phyloP scores from a whole-genome alignment of 2,113 vertebrate genomes.

The Reinhardtius hippoglossoides region DNA sequence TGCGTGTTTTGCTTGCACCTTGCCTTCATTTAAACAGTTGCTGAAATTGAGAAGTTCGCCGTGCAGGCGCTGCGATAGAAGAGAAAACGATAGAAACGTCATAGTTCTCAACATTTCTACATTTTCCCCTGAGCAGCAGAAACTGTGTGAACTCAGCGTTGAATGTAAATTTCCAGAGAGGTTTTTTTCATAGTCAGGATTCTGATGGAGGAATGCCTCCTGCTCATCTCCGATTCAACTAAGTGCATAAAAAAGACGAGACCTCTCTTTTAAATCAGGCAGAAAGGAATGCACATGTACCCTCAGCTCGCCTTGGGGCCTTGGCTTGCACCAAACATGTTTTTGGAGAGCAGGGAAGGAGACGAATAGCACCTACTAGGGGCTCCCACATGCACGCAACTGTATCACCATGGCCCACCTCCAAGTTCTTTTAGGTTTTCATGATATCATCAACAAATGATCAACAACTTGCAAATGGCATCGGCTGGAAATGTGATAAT shows the following conservation, averaged over 20 bases:
- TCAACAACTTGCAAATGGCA: neutral
- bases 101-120: neutral
- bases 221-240: constrained; percentile 71
- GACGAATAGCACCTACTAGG: constrained; percentile 52
- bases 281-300: constrained; percentile 79
- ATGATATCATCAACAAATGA: constrained; percentile 17
- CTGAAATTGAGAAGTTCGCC: neutral
- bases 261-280: constrained; percentile 76
- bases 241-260: constrained; percentile 64
- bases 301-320: constrained; percentile 65
- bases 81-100: neutral
- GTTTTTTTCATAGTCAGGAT: constrained; percentile 22
- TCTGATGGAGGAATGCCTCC: constrained; percentile 62
- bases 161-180: constrained; percentile 4
- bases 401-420: constrained; percentile 26
- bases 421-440: constrained; percentile 20
- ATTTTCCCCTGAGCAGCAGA: constrained; percentile 1
- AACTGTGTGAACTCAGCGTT: constrained; percentile 19
- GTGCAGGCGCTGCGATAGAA: no score
- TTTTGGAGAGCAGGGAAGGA: constrained; percentile 56
- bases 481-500: neutral
- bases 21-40: constrained; percentile 4
- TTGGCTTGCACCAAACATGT: constrained; percentile 71
- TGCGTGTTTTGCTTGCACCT: constrained; percentile 9
- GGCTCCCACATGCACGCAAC: constrained; percentile 39